Conservation (phyloP, 2,797 vertebrate genomes). For the Apogon hyalosoma region DNA sequence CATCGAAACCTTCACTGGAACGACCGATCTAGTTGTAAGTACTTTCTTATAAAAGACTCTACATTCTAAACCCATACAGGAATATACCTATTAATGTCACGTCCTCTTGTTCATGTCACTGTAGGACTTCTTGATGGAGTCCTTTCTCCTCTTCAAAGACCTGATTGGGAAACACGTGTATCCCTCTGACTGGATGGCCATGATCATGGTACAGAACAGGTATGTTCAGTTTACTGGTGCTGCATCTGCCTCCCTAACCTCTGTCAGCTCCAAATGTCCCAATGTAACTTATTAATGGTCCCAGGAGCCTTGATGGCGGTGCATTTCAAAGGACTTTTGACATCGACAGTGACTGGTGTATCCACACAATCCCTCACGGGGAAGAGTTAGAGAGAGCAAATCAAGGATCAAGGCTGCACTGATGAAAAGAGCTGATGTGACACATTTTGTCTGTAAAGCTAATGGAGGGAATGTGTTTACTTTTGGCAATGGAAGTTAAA, state of each 20-base stretch:
- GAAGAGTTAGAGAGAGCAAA: constrained; percentile 48
- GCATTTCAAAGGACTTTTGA: constrained; percentile 33
- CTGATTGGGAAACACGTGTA: constrained; percentile 96
- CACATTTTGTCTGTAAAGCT: constrained; percentile 30
- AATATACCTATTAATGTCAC: neutral
- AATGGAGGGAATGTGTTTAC: constrained; percentile 29
- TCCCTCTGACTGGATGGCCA: constrained; percentile 95
- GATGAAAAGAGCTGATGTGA: constrained; percentile 61
- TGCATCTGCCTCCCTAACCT: neutral
- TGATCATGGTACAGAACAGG: constrained; percentile 99
- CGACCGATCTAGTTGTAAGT: constrained; percentile 92
- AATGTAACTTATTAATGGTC: neutral
- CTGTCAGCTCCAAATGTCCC: neutral
- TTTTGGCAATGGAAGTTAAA: constrained; percentile 35
- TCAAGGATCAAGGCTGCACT: constrained; percentile 47
- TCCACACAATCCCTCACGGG: constrained; percentile 43
- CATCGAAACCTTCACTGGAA: constrained; percentile 92
- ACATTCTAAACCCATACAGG: neutral
- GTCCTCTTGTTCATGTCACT: constrained; percentile 41
- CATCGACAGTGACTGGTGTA: constrained; percentile 31
- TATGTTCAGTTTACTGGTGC: constrained; percentile 55
- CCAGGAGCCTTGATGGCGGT: neutral
- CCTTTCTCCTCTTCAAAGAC: constrained; percentile 95
- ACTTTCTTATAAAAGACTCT: neutral
- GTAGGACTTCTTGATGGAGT: constrained; percentile 98